A percentile compares a stretch with the other conserved stretches of the same genome.
Conservation (phyloP, 2,888 invertebrate species). For the Leptopilina syphax region DNA sequence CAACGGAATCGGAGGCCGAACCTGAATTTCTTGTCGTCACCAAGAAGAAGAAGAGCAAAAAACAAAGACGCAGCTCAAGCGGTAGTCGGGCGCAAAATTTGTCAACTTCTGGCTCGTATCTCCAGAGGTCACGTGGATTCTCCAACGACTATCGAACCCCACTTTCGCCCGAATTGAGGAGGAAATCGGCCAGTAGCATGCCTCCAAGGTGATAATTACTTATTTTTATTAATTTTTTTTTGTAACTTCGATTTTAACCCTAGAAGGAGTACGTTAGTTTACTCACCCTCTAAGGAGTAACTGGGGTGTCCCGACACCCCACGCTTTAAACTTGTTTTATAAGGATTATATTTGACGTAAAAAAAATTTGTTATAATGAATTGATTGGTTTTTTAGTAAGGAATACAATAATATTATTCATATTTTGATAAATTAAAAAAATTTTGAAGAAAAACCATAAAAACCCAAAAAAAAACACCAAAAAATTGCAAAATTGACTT, state of each 20-base stretch:
- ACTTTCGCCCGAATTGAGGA: constrained; percentile 76
- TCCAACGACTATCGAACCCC: constrained; percentile 71
- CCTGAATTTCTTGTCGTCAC: constrained; percentile 91
- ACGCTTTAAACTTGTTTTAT: no score
- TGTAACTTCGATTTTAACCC: background rate
- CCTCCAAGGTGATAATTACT: constrained; percentile 79
- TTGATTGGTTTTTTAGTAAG: no score
- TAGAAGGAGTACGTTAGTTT: no score
- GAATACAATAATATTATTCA: no score
- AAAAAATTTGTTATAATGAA: no score
- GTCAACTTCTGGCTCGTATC: constrained; percentile 69
- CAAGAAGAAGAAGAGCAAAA: constrained; percentile 86
- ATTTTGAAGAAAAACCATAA: no score
- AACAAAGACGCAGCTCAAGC: constrained; percentile 79
- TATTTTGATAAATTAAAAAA: no score
- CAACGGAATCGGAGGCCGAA: constrained; percentile 71
- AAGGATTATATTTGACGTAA: no score
- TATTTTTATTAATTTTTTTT: background rate
- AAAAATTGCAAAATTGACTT: no score
- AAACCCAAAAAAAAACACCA: no score
- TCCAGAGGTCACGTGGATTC: constrained; percentile 71
- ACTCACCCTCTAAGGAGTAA: no score
- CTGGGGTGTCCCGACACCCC: no score
- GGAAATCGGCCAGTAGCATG: constrained; percentile 87
- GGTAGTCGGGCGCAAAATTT: constrained; percentile 74